Base-by-base conservation (phyloP, 2,113 vertebrate species). In the Onychostruthus taczanowskii region DNA sequence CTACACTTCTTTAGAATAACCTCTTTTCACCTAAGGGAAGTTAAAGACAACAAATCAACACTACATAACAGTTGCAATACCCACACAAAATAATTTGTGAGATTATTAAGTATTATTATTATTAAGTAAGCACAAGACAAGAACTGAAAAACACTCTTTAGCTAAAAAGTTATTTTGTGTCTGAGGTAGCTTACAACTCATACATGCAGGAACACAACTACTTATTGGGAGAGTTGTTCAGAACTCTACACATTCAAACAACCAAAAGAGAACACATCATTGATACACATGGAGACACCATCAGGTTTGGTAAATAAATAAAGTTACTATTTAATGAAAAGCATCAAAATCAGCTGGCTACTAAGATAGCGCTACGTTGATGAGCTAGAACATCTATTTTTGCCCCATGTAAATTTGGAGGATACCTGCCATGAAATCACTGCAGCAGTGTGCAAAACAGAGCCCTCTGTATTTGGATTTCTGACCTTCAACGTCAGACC, bases 291-390 rank as follows among this genome's bases (percentile, higher is more conserved):
- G 11, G 11, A 85, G 28, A 46, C 26, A 70, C 6, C 10, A 43
- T 6, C 4, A 78, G 35, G 22, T 39, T 41, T 62, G 22, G 8
- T 44, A 89, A 66, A 61, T 10, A 44, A 72, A 59, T 2, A 46
- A 50, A 66, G 16, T n/a, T 47, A 69, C 7, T 55, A 39, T 24
- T 62, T 52, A 83, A 68, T 52, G 11, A 86, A 75, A 83, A 56
- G 11, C 20, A 47, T 26, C 19, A n/a, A 66, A 41, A 62, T 43
- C 41, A 69, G 13, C 47, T 88, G 75, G 30, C 52, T 89, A 13
- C 30, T 44, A 56, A 52, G 10, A 50, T 1, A 4, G 5, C 2
- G 1, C 19, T 67, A 26, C 7, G 44, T 2, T 16, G n/a, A 70
- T 27, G 13, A 88, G 58, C 17, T 22, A 88, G 23, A 63, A 37